phyloP scores from a whole-genome alignment of 2,888 invertebrate species.

The Cinara cedri region DNA sequence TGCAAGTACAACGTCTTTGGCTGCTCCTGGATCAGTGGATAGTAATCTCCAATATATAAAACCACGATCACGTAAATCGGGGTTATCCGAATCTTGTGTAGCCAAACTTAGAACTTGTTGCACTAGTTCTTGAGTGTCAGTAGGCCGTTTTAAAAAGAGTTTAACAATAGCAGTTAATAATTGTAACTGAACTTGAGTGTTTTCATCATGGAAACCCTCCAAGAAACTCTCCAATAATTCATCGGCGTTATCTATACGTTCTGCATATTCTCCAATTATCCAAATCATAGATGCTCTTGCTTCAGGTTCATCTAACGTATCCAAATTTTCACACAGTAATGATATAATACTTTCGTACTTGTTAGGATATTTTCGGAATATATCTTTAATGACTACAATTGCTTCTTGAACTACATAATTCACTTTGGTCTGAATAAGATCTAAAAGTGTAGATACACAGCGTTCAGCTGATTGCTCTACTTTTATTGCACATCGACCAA shows the following conservation, averaged over 20 bases:
- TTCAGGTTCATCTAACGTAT: constrained; percentile 98
- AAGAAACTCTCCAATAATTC: constrained; percentile 96
- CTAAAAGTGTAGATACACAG: constrained; percentile 95
- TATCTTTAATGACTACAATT: constrained; percentile 98
- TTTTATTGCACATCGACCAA: constrained; percentile 98
- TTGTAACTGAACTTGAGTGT: constrained; percentile 95
- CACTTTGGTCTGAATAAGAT: constrained; percentile 98
- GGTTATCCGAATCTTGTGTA: constrained; percentile 95
- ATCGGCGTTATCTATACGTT: constrained; percentile 98
- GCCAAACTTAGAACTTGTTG: constrained; percentile 92
- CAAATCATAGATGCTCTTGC: constrained; percentile 96
- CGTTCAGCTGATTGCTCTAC: constrained; percentile 97
- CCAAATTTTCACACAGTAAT: constrained; percentile 97
- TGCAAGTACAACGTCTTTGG: constrained; percentile 97
- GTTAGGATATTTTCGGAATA: constrained; percentile 97
- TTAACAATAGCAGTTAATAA: constrained; percentile 97
- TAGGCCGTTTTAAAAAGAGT: constrained; percentile 95
- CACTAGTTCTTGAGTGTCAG: constrained; percentile 97
- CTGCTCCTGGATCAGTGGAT: constrained; percentile 98
- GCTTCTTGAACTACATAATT: constrained; percentile 99
- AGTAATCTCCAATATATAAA: constrained; percentile 99
- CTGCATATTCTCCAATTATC: constrained; percentile 94
- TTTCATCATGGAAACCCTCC: constrained; percentile 97
- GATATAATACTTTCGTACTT: constrained; percentile 99
- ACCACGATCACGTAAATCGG: constrained; percentile 95